A percentile compares a stretch with the other conserved stretches of the same genome.
phyloP scores from a whole-genome alignment of 2,888 invertebrate species.

The Arge pagana region DNA sequence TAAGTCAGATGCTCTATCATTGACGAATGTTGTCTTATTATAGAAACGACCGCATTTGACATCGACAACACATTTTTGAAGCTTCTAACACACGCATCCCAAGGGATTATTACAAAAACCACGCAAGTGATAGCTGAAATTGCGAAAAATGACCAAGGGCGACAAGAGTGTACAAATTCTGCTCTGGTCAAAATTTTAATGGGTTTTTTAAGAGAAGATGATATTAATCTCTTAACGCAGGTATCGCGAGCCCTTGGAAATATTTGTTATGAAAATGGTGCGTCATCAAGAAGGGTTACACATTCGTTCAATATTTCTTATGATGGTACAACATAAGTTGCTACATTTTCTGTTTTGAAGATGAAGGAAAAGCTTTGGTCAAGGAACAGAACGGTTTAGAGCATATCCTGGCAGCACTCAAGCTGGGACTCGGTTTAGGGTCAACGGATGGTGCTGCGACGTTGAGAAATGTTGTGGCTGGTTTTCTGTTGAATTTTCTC shows the following conservation, averaged over 20 bases:
- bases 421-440: slow-evolving; percentile 37
- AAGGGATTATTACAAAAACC: slow-evolving; percentile 54
- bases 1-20: not conserved
- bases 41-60: slow-evolving; percentile 39
- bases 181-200: slow-evolving; percentile 66
- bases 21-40: slow-evolving; percentile 10
- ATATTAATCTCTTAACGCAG: slow-evolving; percentile 69
- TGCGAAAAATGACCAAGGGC: slow-evolving; percentile 76
- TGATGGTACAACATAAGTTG: not conserved
- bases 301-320: not conserved
- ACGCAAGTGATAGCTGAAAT: slow-evolving; percentile 81
- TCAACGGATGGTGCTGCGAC: slow-evolving; percentile 46
- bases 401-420: slow-evolving; percentile 44
- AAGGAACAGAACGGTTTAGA: slow-evolving; percentile 61
- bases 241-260: slow-evolving; percentile 85
- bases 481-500: slow-evolving; percentile 79
- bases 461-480: slow-evolving; percentile 71
- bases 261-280: slow-evolving; percentile 86
- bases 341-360: slow-evolving; percentile 36
- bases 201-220: slow-evolving; percentile 59
- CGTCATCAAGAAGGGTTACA: slow-evolving; percentile 60
- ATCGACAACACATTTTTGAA: slow-evolving; percentile 45
- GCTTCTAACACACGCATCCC: slow-evolving; percentile 42
- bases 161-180: slow-evolving; percentile 70
- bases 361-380: slow-evolving; percentile 47